Percentiles rank a stretch among this genome's conserved stretches.
Evolutionary conservation across 2,888 invertebrate genomes (phyloP).

Genomic region (Laothoe populi): DNA sequence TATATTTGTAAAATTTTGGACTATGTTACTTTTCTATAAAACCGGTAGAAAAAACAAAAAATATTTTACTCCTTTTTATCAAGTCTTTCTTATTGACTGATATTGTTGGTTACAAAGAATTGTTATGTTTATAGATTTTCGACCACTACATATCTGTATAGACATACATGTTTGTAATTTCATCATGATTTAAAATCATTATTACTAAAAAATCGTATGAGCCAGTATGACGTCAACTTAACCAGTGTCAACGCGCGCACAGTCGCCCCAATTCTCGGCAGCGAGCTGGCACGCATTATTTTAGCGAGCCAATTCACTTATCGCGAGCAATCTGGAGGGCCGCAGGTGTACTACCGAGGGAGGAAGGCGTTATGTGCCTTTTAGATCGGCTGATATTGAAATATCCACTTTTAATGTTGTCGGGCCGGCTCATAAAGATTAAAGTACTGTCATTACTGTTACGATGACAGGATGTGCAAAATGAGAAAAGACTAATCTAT

Average conservation of each 20-base stretch:
- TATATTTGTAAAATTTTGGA: too few relatives aligned
- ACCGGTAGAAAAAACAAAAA: too few relatives aligned
- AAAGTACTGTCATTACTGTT: not conserved
- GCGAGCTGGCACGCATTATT: not conserved
- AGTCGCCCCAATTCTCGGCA: not conserved
- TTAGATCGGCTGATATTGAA: constrained; percentile 10
- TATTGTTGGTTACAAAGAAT: too few relatives aligned
- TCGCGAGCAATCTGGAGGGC: constrained; percentile 21
- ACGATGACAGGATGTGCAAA: not conserved
- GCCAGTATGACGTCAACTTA: constrained; percentile 17
- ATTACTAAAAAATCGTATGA: not conserved
- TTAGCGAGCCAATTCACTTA: constrained; percentile 24
- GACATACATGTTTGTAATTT: too few relatives aligned
- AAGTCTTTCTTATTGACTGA: too few relatives aligned
- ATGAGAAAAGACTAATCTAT: not conserved
- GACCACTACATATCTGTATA: too few relatives aligned
- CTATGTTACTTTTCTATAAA: too few relatives aligned
- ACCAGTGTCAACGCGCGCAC: not conserved
- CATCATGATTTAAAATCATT: too few relatives aligned
- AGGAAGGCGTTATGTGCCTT: not conserved
- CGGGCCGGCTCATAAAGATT: not conserved
- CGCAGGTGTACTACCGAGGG: constrained; percentile 18
- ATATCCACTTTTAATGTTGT: not conserved
- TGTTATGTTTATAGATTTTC: too few relatives aligned
- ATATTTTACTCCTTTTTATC: too few relatives aligned